These are phyloP conservation scores for Lasioglossum baleicum DNA, from an alignment of 1,140 invertebrate species.

Conservation along the genomic window DNA sequence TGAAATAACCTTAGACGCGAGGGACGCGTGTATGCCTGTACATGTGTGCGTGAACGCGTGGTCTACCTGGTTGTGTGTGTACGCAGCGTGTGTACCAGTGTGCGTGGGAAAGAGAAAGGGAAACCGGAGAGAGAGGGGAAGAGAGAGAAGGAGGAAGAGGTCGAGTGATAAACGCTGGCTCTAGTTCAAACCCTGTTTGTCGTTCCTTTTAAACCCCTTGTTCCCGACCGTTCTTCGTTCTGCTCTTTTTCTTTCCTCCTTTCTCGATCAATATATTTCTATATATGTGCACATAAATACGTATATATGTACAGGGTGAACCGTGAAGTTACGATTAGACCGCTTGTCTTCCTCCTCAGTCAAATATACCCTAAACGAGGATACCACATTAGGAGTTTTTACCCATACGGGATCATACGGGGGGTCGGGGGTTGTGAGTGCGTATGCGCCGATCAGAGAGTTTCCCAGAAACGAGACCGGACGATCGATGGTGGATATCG, in stretches of 20 bases:
- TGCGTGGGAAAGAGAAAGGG: slow-evolving; percentile 28
- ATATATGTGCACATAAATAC: slow-evolving; percentile 56
- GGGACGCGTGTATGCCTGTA: slow-evolving; percentile 50
- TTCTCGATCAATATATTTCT: slow-evolving; percentile 58
- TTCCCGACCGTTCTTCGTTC: slow-evolving; percentile 55
- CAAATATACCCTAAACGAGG: too few relatives aligned
- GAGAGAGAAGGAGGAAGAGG: slow-evolving; percentile 20
- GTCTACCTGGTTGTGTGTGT: not conserved
- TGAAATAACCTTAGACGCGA: slow-evolving; percentile 23
- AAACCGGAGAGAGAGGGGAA: slow-evolving; percentile 5
- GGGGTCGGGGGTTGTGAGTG: too few relatives aligned
- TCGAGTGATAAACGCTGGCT: slow-evolving; percentile 52
- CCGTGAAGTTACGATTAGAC: not conserved
- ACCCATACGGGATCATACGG: not conserved
- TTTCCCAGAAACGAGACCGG: too few relatives aligned
- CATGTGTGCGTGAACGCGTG: slow-evolving; percentile 27
- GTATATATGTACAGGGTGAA: slow-evolving; percentile 31
- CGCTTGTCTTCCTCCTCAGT: not conserved
- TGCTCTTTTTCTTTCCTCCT: slow-evolving; percentile 55
- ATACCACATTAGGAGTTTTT: too few relatives aligned
- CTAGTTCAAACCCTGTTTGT: slow-evolving; percentile 69
- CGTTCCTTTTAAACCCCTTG: slow-evolving; percentile 57
- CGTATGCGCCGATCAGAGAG: too few relatives aligned
- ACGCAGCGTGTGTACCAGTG: slow-evolving; percentile 20
- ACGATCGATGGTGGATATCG: too few relatives aligned